These are phyloP conservation scores for Tortrix viridana DNA, from an alignment of 2,888 invertebrate genomes.

Conservation along the genomic window DNA sequence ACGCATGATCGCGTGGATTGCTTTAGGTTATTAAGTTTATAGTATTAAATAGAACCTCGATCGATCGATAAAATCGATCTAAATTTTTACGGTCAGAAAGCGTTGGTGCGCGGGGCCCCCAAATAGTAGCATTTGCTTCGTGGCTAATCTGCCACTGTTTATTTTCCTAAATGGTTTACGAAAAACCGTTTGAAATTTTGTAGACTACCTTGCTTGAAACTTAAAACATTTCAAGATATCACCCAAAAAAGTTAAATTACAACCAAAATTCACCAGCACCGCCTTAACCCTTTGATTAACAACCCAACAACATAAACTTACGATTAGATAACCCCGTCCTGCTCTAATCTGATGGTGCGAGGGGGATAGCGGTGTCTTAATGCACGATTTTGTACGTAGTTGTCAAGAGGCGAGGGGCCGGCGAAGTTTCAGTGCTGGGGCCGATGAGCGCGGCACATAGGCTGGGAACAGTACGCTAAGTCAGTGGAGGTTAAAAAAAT, in stretches of 20 bases:
- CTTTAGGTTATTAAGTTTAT: too few relatives aligned
- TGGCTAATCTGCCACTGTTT: too few relatives aligned
- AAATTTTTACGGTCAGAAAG: too few relatives aligned
- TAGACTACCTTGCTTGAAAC: too few relatives aligned
- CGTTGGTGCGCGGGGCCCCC: too few relatives aligned
- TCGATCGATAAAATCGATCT: too few relatives aligned
- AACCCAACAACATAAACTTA: slow-evolving; percentile 34
- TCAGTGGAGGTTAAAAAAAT: background rate
- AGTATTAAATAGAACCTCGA: too few relatives aligned
- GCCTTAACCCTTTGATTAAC: slow-evolving; percentile 34
- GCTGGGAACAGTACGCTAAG: slow-evolving; percentile 9
- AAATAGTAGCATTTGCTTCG: too few relatives aligned
- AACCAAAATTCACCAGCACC: slow-evolving; percentile 12
- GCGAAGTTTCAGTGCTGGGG: slow-evolving; percentile 54
- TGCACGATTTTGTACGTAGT: slow-evolving; percentile 54
- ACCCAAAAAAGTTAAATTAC: slow-evolving; percentile 8
- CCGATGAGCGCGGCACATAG: slow-evolving; percentile 4
- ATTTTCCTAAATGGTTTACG: too few relatives aligned
- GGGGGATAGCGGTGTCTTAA: slow-evolving; percentile 51
- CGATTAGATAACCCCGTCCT: slow-evolving; percentile 32
- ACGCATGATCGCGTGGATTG: slow-evolving; percentile 16
- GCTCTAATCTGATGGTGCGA: slow-evolving; percentile 27
- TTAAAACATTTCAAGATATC: background rate
- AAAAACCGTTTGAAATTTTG: too few relatives aligned
- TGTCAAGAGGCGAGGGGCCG: slow-evolving; percentile 48